Conservation (phyloP, 2,797 vertebrate genomes). For the Hoplostethus mediterraneus region DNA sequence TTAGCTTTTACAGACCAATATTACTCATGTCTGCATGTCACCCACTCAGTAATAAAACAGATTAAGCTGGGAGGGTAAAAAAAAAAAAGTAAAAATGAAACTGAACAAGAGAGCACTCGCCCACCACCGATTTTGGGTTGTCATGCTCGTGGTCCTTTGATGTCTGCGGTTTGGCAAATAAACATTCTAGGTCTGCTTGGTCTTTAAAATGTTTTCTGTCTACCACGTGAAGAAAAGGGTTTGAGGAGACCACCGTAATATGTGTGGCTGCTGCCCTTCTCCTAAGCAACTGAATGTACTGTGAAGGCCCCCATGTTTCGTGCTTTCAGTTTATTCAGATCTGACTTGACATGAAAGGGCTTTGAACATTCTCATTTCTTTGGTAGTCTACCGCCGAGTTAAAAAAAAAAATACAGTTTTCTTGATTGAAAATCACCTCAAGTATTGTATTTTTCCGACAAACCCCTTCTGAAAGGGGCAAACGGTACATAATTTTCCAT, state of each 20-base stretch:
- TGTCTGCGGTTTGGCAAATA: conserved; percentile 55
- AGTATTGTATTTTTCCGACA: background rate
- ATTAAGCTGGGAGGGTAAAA: conserved; percentile 40
- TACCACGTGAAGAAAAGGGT: conserved; percentile 35
- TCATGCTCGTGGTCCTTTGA: conserved; percentile 60
- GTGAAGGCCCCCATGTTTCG: background rate
- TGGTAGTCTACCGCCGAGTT: background rate
- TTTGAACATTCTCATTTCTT: background rate
- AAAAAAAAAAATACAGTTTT: background rate
- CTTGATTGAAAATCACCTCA: background rate
- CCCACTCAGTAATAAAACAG: conserved; percentile 56
- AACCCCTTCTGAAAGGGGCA: background rate
- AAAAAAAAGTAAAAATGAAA: background rate
- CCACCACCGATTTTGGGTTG: conserved; percentile 61
- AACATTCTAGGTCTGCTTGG: conserved; percentile 35
- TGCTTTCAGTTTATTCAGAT: conserved; percentile 3
- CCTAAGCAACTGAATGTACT: conserved; percentile 6
- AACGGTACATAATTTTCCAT: background rate
- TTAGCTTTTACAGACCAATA: conserved; percentile 43
- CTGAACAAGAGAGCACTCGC: conserved; percentile 51
- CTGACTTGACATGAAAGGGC: background rate
- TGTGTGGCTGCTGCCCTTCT: conserved; percentile 33
- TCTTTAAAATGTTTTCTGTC: conserved; percentile 43
- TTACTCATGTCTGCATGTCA: conserved; percentile 65
- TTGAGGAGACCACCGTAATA: conserved; percentile 34